Evolutionary conservation across 1,140 invertebrate genomes (phyloP).

Genomic region (Cherax destructor): DNA sequence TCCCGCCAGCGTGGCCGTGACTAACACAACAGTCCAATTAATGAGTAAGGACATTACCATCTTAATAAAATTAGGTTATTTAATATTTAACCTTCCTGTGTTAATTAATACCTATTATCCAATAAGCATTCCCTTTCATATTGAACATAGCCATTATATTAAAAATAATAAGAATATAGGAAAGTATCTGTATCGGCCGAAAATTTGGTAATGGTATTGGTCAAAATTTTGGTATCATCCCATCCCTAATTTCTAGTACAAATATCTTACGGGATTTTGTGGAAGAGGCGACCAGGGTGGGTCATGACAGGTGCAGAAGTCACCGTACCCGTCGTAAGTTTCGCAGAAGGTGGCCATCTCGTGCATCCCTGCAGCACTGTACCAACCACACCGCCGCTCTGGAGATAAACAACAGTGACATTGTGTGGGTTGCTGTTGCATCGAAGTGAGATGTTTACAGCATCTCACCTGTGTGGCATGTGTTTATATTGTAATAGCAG

Average conservation of each 20-base stretch:
- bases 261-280: not conserved
- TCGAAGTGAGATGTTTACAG: not conserved
- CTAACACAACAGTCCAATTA: no score
- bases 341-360: slow-evolving; percentile 46
- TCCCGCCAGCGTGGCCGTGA: no score
- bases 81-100: no score
- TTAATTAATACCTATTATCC: no score
- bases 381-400: slow-evolving; percentile 10
- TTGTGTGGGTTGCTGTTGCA: not conserved
- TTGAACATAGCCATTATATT: no score
- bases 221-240: no score
- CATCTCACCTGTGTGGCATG: not conserved
- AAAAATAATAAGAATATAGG: no score
- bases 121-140: no score
- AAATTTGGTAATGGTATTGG: no score
- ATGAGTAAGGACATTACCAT: no score
- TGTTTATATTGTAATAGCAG: not conserved
- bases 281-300: slow-evolving; percentile 29
- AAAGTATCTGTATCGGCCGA: no score
- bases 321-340: slow-evolving; percentile 46
- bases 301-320: slow-evolving; percentile 48
- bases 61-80: no score
- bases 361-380: not conserved
- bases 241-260: not conserved
- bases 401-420: not conserved